Conservation (phyloP, 1,140 invertebrate species). For the Melipona quadrifasciata region DNA sequence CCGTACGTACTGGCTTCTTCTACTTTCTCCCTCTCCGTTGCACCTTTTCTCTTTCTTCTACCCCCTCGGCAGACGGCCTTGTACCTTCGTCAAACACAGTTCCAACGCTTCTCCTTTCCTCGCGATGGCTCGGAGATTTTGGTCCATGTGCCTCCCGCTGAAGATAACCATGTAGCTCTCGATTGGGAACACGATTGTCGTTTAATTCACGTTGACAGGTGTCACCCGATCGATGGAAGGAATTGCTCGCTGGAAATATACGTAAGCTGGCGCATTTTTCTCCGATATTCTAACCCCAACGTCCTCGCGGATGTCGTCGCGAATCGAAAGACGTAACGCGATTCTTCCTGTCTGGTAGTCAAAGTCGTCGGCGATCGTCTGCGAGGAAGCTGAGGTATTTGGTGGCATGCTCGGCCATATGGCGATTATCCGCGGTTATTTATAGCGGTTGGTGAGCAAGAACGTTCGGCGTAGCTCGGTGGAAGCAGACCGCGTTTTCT, state of each 20-base stretch:
- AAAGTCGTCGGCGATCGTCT: background rate
- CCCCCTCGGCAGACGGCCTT: conserved; percentile 14
- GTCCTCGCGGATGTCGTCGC: background rate
- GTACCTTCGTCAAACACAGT: conserved; percentile 11
- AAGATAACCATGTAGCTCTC: background rate
- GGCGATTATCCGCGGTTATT: conserved; percentile 70
- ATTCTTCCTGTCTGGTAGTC: conserved; percentile 22
- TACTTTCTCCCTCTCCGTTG: conserved; percentile 21
- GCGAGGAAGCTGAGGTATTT: conserved; percentile 43
- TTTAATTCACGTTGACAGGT: background rate
- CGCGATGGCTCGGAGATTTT: background rate
- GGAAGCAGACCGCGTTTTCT: conserved; percentile 37
- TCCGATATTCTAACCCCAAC: background rate
- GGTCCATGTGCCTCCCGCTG: background rate
- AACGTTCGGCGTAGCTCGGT: conserved; percentile 17
- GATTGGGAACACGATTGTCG: background rate
- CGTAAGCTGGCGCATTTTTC: too few relatives aligned
- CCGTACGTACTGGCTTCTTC: conserved; percentile 19
- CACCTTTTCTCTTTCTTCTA: conserved; percentile 35
- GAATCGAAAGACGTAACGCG: background rate
- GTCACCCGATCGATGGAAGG: too few relatives aligned
- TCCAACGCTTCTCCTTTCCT: background rate
- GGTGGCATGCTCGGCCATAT: conserved; percentile 62
- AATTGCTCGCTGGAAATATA: too few relatives aligned
- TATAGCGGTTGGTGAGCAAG: conserved; percentile 55